Percentiles rank a stretch among this genome's conserved stretches.
These are phyloP conservation scores for Rhinichthys osculus DNA, from an alignment of 2,797 vertebrate species.

Conservation along the genomic window DNA sequence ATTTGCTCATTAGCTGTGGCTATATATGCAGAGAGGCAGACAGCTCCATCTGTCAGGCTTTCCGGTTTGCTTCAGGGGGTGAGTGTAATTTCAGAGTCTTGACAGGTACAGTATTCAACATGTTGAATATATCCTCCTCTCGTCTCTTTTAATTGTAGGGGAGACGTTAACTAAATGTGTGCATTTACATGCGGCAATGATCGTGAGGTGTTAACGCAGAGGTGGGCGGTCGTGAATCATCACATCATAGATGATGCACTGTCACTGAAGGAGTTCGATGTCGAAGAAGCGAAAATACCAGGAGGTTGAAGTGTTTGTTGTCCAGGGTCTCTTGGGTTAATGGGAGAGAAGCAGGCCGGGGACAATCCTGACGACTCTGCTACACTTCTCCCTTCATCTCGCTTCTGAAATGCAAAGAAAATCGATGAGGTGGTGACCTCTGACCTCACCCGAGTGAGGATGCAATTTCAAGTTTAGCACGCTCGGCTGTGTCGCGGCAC, in stretches of 20 bases:
- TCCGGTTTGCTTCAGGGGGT: slow-evolving; percentile 42
- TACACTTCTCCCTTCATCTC: slow-evolving; percentile 13
- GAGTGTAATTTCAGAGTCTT: slow-evolving; percentile 53
- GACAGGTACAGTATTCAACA: slow-evolving; percentile 55
- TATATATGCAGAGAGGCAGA: slow-evolving; percentile 23
- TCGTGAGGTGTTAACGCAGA: slow-evolving; percentile 25
- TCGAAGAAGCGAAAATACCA: not conserved
- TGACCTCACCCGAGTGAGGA: not conserved
- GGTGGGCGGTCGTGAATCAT: not conserved
- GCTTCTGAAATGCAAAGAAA: slow-evolving; percentile 16
- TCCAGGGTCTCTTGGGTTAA: slow-evolving; percentile 17
- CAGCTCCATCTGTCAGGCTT: slow-evolving; percentile 49
- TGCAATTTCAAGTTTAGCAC: slow-evolving; percentile 25
- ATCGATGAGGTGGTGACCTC: not conserved
- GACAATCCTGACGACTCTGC: not conserved
- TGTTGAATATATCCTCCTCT: slow-evolving; percentile 40
- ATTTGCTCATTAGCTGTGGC: slow-evolving; percentile 42
- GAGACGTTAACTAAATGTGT: slow-evolving; percentile 35
- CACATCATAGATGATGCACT: slow-evolving; percentile 15
- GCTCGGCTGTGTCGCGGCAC: not conserved
- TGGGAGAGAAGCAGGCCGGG: not conserved
- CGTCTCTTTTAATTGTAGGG: slow-evolving; percentile 41
- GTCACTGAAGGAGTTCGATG: slow-evolving; percentile 17
- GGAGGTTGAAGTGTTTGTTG: slow-evolving; percentile 2
- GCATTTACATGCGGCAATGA: slow-evolving; percentile 16